These are phyloP conservation scores for Leuctra nigra DNA, from an alignment of 2,888 invertebrate species.

Conservation along the genomic window DNA sequence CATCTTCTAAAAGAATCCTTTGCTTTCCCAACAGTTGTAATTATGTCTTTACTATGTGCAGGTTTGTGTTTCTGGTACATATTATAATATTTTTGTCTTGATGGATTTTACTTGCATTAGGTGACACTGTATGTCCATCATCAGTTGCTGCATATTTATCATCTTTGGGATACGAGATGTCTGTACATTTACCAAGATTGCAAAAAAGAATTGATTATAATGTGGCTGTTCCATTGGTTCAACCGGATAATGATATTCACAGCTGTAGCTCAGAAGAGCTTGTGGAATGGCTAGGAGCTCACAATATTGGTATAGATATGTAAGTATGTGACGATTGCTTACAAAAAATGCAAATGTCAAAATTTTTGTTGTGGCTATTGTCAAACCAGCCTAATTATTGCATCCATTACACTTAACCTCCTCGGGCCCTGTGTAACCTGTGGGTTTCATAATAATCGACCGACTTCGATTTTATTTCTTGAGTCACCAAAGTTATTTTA, in stretches of 20 bases:
- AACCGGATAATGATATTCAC: conserved; percentile 31
- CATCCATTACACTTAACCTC: no score
- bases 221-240: conserved; percentile 40
- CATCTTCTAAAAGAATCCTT: no score
- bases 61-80: no score
- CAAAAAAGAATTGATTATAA: conserved; percentile 37
- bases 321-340: conserved; percentile 22
- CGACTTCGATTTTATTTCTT: no score
- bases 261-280: conserved; percentile 37
- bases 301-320: conserved; percentile 42
- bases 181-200: conserved; percentile 41
- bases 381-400: background rate
- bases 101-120: conserved; percentile 32
- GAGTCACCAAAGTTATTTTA: no score
- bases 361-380: background rate
- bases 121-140: conserved; percentile 48
- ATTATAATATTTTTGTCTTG: no score
- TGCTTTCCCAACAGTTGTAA: no score
- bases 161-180: conserved; percentile 41
- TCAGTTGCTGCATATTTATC: conserved; percentile 52
- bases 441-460: no score
- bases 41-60: no score
- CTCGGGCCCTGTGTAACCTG: no score
- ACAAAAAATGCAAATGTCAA: background rate
- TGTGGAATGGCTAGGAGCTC: conserved; percentile 51